Conservation (phyloP, 2,888 invertebrate genomes). For the Diadromus collaris region DNA sequence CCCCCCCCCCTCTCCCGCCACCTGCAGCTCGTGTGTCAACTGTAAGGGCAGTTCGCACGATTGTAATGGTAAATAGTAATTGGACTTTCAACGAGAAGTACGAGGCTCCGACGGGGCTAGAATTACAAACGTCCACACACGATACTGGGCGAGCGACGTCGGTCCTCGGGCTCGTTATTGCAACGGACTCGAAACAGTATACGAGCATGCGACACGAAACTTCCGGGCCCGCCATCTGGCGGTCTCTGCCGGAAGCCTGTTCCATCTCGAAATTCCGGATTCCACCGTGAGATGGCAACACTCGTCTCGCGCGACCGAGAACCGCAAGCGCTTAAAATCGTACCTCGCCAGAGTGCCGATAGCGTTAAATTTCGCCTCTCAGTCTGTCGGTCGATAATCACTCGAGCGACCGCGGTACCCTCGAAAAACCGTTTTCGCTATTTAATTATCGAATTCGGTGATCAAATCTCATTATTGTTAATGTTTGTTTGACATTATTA, state of each 20-base stretch:
- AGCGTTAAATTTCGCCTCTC: background rate
- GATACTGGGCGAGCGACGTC: conserved; percentile 28
- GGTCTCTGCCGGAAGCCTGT: background rate
- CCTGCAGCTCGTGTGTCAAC: conserved; percentile 49
- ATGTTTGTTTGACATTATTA: too few species aligned
- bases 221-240: conserved; percentile 20
- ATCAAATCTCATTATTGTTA: too few species aligned
- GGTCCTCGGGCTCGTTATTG: conserved; percentile 34
- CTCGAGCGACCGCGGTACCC: too few species aligned
- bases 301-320: background rate
- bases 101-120: conserved; percentile 12
- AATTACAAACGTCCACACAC: conserved; percentile 53
- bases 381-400: background rate
- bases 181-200: conserved; percentile 33
- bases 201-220: conserved; percentile 55
- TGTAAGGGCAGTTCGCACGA: conserved; percentile 49
- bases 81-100: conserved; percentile 49
- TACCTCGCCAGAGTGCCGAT: background rate
- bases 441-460: too few species aligned
- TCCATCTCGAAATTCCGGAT: background rate
- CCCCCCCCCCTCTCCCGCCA: too few species aligned
- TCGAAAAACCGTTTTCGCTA: too few species aligned
- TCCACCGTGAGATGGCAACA: conserved; percentile 43
- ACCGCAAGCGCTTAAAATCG: background rate
- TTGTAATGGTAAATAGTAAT: conserved; percentile 59